Evolutionary conservation across 1,140 invertebrate species (phyloP), one percentile per base, ranked within the genome.

Genomic region (Ips nitidus): DNA sequence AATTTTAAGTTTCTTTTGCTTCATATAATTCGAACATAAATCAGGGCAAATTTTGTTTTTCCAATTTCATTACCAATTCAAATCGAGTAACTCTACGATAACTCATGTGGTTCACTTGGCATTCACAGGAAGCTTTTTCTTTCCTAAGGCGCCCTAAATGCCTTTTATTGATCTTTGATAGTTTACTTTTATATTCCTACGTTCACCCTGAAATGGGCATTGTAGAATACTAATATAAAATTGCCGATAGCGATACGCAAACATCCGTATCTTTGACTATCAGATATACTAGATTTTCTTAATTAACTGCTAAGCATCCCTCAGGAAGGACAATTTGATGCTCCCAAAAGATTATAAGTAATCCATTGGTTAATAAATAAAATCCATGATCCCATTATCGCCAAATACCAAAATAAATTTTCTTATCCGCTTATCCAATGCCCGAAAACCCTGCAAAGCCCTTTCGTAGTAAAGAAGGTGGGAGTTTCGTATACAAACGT

Each of bases 11-110:
- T 74, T 71, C 71, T 72, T 72, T 71, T 73, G 71, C 69, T 66
- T 71, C 71, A 75, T 73, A 73, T 73, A 75, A 75, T 75, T 73
- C 68, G 69, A 53, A 70, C 71, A 75, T 75, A 75, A 75, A 75
- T 75, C 73, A 75, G 55, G 41, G 63, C 45, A 66, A 69, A 69
- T 70, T 75, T 73, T 71, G 66, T 75, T 75, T 73, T 75, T 73
- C 70, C 74, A 74, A 75, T 75, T 74, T 74, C 73, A 76, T 76
- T 76, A 76, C 75, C 75, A 76, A 76, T 76, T 76, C 75, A 76
- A 75, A 76, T 76, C 73, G 72, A 73, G 74, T 74, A 75, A 73
- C 71, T 74, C 72, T 42, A 73, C 69, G 61, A 75, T 75, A 76
- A 75, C 70, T 76, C 74, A 73, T 72, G 70, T 72, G 70, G 72